These are phyloP conservation scores for Pseudochirops cupreus DNA, from an alignment of 2,797 vertebrate genomes.

Conservation along the genomic window DNA sequence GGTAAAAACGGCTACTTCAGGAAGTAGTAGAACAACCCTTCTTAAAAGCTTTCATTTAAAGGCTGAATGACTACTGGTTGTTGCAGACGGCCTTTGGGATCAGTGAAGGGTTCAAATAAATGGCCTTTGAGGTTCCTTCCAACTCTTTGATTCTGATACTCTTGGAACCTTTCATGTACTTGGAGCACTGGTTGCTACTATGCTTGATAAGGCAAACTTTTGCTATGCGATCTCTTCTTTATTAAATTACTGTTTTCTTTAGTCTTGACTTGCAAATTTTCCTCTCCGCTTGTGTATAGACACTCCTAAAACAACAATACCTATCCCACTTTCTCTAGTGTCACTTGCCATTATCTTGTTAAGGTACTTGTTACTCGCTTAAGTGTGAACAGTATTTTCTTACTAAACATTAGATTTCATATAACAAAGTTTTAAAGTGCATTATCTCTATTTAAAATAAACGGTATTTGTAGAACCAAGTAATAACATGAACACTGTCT, in stretches of 20 bases:
- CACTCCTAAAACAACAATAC: not conserved
- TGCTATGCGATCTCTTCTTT: not conserved
- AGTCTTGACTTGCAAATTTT: not conserved
- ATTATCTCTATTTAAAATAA: not conserved
- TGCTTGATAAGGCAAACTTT: constrained; percentile 46
- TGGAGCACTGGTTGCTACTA: constrained; percentile 27
- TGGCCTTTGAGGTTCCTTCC: not conserved
- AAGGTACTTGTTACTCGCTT: not conserved
- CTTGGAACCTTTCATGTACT: not conserved
- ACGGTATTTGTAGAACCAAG: not conserved
- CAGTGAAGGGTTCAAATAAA: not conserved
- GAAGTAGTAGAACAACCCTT: not conserved
- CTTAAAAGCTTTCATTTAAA: not conserved
- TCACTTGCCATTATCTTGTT: not conserved
- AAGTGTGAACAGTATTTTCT: not conserved
- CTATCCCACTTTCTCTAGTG: not conserved
- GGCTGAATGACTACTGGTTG: not conserved
- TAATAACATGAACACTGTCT: not conserved
- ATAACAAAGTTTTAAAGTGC: not conserved
- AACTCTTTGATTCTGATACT: not conserved
- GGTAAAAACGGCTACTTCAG: not conserved
- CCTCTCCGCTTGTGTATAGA: not conserved
- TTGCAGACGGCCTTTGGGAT: not conserved
- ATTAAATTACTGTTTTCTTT: not conserved
- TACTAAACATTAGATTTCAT: not conserved